These are phyloP conservation scores for Grus americana DNA, from an alignment of 2,113 vertebrate species.

Conservation along the genomic window DNA sequence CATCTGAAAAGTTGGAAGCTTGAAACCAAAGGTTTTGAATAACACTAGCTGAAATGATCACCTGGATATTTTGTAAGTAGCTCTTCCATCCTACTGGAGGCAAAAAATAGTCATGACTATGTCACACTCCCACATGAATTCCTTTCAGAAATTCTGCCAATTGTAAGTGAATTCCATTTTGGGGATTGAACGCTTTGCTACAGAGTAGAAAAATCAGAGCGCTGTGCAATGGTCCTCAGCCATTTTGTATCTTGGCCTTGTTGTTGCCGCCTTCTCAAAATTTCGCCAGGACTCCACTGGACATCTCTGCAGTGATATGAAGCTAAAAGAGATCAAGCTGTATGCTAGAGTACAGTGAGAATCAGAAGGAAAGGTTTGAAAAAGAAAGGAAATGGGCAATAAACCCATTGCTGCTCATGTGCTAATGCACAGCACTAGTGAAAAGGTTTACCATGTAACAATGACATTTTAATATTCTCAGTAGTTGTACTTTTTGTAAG, in stretches of 20 bases:
- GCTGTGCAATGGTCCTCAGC: background rate
- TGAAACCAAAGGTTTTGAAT: background rate
- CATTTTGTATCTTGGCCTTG: background rate
- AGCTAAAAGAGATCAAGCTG: background rate
- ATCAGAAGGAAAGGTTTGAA: background rate
- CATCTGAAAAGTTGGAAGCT: background rate
- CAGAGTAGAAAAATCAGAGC: background rate
- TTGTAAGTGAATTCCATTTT: background rate
- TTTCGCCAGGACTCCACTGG: background rate
- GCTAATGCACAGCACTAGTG: background rate
- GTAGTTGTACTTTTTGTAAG: background rate
- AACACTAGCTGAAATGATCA: background rate
- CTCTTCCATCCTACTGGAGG: background rate
- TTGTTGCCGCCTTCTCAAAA: background rate
- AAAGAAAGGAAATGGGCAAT: background rate
- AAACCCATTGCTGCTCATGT: background rate
- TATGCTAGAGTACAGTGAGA: background rate
- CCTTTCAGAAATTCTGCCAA: background rate
- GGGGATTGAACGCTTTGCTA: background rate
- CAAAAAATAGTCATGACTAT: conserved; percentile 28
- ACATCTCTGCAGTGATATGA: background rate
- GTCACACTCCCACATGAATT: background rate
- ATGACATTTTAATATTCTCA: background rate
- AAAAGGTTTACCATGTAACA: background rate
- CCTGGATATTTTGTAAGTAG: background rate